Percentiles rank a stretch among this genome's conserved stretches.
Conservation (phyloP, 2,113 vertebrate genomes). For the Limanda limanda region DNA sequence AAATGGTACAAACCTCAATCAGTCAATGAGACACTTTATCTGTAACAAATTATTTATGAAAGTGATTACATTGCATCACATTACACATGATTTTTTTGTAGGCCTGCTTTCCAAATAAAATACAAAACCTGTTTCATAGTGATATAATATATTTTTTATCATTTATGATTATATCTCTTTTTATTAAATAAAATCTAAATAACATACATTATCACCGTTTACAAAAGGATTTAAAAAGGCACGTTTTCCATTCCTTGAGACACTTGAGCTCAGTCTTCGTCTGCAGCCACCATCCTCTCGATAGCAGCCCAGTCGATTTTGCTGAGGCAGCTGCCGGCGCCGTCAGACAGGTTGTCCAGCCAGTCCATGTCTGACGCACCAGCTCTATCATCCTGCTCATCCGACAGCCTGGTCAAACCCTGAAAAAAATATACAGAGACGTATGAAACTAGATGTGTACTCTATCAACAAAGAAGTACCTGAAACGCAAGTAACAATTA, state of each 20-base stretch:
- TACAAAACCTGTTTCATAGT: not conserved
- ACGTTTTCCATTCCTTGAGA: not conserved
- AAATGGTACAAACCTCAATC: conserved; percentile 21
- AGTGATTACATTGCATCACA: not conserved
- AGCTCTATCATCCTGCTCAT: conserved; percentile 58
- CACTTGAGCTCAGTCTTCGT: conserved; percentile 64
- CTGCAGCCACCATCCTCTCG: conserved; percentile 86
- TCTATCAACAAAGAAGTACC: too few relatives aligned
- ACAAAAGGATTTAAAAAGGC: conserved; percentile 8
- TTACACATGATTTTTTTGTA: not conserved
- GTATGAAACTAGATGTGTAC: not conserved
- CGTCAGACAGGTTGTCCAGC: conserved; percentile 82
- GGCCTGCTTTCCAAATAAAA: not conserved
- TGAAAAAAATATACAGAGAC: conserved; percentile 28
- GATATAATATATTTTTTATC: not conserved
- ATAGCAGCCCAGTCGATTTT: conserved; percentile 91
- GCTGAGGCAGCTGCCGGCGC: conserved; percentile 87
- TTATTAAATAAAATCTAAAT: not conserved
- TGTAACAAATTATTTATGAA: not conserved
- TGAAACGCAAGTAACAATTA: not conserved
- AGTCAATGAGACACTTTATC: not conserved
- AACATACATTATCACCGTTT: not conserved
- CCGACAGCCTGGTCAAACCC: conserved; percentile 60
- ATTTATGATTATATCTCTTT: not conserved
- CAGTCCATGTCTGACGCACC: conserved; percentile 27